A percentile compares a stretch with the other conserved stretches of the same genome.
Conservation (phyloP, 2,797 vertebrate species). For the Sebastes nivosus region DNA sequence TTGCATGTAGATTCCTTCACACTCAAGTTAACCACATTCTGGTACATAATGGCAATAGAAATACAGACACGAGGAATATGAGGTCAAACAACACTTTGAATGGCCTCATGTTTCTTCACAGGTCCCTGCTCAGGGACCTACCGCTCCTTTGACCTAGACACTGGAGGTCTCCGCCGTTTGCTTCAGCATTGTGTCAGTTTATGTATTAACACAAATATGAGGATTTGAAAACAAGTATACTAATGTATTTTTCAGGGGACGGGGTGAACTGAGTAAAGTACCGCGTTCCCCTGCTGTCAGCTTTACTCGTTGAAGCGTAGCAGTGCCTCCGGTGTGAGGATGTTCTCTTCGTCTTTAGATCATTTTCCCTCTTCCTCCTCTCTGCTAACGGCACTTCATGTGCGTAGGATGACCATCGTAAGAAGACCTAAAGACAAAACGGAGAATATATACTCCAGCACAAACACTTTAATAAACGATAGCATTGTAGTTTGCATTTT, state of each 20-base stretch:
- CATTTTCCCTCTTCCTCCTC: constrained; percentile 24
- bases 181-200: constrained; percentile 29
- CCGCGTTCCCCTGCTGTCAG: constrained; percentile 34
- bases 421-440: constrained; percentile 88
- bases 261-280: constrained; percentile 6
- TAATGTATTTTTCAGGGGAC: constrained; percentile 45
- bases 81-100: constrained; percentile 53
- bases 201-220: constrained; percentile 31
- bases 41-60: constrained; percentile 64
- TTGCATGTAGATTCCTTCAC: constrained; percentile 56
- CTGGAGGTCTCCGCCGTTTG: constrained; percentile 28
- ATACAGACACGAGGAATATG: constrained; percentile 49
- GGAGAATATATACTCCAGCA: not conserved
- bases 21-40: constrained; percentile 39
- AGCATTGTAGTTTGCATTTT: not conserved
- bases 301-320: constrained; percentile 31
- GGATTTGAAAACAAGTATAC: constrained; percentile 43
- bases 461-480: not conserved
- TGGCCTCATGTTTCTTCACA: constrained; percentile 55
- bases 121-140: constrained; percentile 21
- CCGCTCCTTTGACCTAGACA: not conserved
- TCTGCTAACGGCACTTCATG: constrained; percentile 80
- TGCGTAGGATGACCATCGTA: constrained; percentile 98
- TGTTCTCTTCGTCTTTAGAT: constrained; percentile 21
- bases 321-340: constrained; percentile 48